Base-by-base conservation (phyloP, 2,888 invertebrate species). In the Galeopsomyia nigrocyanea region DNA sequence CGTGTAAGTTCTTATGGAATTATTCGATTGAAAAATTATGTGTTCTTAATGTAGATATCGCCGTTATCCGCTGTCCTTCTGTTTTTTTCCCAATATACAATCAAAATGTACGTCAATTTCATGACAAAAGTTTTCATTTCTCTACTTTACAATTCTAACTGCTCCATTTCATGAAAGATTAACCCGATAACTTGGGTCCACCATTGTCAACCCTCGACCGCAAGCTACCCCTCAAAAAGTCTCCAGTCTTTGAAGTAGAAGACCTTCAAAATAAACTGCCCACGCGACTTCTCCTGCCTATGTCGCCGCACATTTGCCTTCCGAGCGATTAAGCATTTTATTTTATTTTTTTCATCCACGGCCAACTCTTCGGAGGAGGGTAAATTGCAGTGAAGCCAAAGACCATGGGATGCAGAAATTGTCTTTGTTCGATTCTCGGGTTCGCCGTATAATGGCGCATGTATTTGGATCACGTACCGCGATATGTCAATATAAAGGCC, bases 401-500 rank as follows among this genome's bases (percentile, higher is more conserved):
- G 53, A 22, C 13, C 22, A 26, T 51, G 56, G 49, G 21, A 21
- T 53, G 31, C 53, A 39, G 19, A n/a, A 56, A 21, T 21, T 17
- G 19, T 21, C 79, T 85, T 84, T 84, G 83, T 84, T 82, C 84
- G 80, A 1, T 39, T 39, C 39, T 39, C 22, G 17, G 50, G 39
- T 79, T 80, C 82, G 39, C 79, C 82, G 84, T 86, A 86, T 86
- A 86, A 86, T 86, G 84, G 83, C 79, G 80, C 84, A 85, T 82
- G 86, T 86, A 86, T 86, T 86, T 86, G 86, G 86, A 86, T 86
- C 86, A 86, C 86, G 86, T 86, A 80, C 84, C 77, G 80, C 83
- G 85, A 86, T 86, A 86, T 84, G 86, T 86, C 86, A 86, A 86
- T 86, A 86, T 84, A 86, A 84, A 86, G 84, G 85, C 85, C 83